Evolutionary conservation across 2,888 invertebrate species (phyloP), one percentile per base, ranked within the genome.

Genomic region (Pogonocherus hispidulus): DNA sequence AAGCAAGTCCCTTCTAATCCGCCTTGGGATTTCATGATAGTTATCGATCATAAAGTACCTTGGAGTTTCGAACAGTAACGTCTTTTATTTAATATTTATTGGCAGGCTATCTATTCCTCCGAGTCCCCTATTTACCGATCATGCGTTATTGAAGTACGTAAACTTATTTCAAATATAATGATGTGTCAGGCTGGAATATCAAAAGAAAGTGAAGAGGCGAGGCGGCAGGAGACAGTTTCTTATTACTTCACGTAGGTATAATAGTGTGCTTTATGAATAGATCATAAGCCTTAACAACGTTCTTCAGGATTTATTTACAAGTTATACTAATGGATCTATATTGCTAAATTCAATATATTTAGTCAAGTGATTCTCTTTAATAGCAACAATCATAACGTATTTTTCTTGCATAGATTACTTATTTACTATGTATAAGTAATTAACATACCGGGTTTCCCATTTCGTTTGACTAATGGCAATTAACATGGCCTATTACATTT

Each of bases 81-180:
- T 20, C 37, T 57, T 57, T 46, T 55, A 37, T 55, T 46, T 46
- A 57, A 44, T 57, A 57, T 44, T 46, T 46, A 57, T 57, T 46
- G 57, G 41, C 16, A n/a, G 32, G 6, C 41, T 23, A 23, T 19
- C 35, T 23, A 23, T 3, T 32, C 37, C 44, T 46, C 57, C 20
- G 22, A 16, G n/a, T 22, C 23, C 44, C 44, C 44, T 46, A 57
- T 57, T 57, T 57, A 57, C 41, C 6, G 23, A 23, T 41, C 23
- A 44, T 57, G 16, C 14, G 35, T 57, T 46, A 57, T 46, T 44
- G 5, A 57, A 14, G 20, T n/a, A n/a, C n/a, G n/a, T 9, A 3
- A 44, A 4, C 57, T 20, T 46, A 57, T 57, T 52, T 32, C 57
- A 27, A 18, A 57, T 57, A 57, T 57, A 46, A 57, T 23, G 41